Percentiles rank a stretch among this genome's conserved stretches.
Evolutionary conservation across 2,797 vertebrate species (phyloP).

Genomic region (Buceros bicornis): DNA sequence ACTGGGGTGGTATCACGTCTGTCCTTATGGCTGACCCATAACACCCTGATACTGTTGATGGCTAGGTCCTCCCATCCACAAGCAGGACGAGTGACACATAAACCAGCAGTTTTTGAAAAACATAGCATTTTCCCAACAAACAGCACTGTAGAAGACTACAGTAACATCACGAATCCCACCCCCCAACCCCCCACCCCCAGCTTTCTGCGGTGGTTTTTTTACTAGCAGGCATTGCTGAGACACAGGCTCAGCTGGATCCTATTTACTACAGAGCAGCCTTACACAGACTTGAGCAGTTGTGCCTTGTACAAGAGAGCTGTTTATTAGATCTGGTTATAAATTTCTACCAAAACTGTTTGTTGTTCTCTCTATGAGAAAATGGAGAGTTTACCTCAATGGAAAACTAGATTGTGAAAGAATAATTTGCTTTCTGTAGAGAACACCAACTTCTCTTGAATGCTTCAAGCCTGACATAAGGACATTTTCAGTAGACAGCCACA

Average conservation of each 20-base stretch:
- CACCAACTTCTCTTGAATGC: neutral
- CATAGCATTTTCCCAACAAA: neutral
- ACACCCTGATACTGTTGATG: rapidly evolving
- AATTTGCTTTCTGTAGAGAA: neutral
- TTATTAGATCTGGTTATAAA: neutral
- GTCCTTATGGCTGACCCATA: neutral
- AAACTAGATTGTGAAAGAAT: neutral
- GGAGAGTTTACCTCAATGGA: neutral
- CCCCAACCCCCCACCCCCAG: rapidly evolving
- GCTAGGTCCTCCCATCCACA: neutral
- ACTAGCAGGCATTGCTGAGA: neutral
- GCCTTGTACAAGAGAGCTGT: neutral
- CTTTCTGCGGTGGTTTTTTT: neutral
- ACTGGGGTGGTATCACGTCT: neutral
- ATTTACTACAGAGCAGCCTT: neutral
- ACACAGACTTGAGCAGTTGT: neutral
- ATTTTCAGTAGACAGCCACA: constrained; percentile 3
- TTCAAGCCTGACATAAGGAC: neutral
- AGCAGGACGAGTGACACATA: neutral
- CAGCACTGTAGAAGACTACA: neutral
- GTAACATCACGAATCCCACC: neutral
- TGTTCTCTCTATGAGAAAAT: neutral
- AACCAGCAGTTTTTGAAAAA: neutral
- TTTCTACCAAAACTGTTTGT: neutral
- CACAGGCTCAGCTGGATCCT: neutral